Conservation (phyloP, 23 tunicate species). For the Clavelina lepadiformis region DNA sequence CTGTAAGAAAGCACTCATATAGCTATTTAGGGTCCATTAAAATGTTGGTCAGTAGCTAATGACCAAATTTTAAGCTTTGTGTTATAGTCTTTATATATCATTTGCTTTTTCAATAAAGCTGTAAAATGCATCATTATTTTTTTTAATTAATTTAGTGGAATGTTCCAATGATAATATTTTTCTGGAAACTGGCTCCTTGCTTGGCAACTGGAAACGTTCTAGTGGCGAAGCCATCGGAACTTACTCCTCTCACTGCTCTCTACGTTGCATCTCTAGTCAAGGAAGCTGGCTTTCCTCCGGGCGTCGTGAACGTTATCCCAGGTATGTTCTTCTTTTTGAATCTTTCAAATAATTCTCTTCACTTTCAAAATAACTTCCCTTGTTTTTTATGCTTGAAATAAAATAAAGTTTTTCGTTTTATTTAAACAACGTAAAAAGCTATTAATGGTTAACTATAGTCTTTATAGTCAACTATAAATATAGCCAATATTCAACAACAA, state of each 20-base stretch:
- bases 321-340: constrained; percentile 25
- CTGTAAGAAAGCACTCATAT: constrained; percentile 62
- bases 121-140: no score
- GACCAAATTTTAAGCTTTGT: not conserved
- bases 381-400: no score
- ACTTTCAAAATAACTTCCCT: no score
- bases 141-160: constrained; percentile 42
- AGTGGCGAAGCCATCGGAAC: constrained; percentile 46
- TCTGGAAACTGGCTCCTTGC: constrained; percentile 61
- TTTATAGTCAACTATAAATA: not conserved
- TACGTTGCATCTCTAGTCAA: constrained; percentile 42
- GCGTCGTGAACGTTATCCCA: constrained; percentile 48
- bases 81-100: not conserved
- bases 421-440: no score
- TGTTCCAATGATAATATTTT: constrained; percentile 22
- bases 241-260: constrained; percentile 42
- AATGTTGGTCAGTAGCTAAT: not conserved
- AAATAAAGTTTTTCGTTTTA: no score
- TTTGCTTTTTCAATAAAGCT: not conserved
- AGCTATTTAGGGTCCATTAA: no score
- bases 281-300: constrained; percentile 73
- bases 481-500: no score
- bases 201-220: constrained; percentile 42
- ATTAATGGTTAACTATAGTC: not conserved
- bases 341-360: no score